These are phyloP conservation scores for Mystacornis crossleyi DNA, from an alignment of 2,113 vertebrate species.

Conservation along the genomic window DNA sequence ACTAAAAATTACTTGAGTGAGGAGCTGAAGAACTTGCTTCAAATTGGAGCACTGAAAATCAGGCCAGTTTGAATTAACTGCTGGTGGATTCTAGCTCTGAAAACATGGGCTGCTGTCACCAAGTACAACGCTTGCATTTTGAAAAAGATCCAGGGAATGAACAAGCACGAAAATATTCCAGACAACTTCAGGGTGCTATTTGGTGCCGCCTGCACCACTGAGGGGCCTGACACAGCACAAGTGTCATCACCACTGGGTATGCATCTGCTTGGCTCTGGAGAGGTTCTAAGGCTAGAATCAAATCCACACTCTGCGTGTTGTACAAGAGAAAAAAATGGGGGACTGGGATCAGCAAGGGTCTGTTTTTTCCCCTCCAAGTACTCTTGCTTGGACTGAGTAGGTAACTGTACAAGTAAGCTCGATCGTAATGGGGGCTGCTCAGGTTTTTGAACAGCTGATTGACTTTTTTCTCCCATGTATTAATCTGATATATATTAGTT, in stretches of 20 bases:
- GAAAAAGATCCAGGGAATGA: background rate
- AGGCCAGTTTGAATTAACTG: constrained; percentile 18
- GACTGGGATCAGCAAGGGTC: background rate
- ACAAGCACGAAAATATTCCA: background rate
- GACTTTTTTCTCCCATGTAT: background rate
- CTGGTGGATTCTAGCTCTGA: background rate
- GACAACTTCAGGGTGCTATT: background rate
- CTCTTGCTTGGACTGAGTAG: background rate
- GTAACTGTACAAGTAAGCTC: background rate
- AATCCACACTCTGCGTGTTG: background rate
- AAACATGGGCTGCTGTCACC: background rate
- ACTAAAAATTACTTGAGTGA: constrained; percentile 21
- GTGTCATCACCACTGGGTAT: background rate
- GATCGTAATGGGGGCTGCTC: background rate
- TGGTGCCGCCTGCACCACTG: background rate
- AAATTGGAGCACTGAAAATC: constrained; percentile 8
- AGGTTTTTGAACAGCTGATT: background rate
- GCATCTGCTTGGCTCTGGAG: background rate
- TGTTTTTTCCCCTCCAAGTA: background rate
- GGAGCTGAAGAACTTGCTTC: background rate
- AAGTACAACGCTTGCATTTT: background rate
- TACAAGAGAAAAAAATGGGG: background rate
- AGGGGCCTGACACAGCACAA: background rate
- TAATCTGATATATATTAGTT: background rate
- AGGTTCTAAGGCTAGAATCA: background rate